Conservation (phyloP, 2,113 vertebrate genomes). For the Microtus ochrogaster region DNA sequence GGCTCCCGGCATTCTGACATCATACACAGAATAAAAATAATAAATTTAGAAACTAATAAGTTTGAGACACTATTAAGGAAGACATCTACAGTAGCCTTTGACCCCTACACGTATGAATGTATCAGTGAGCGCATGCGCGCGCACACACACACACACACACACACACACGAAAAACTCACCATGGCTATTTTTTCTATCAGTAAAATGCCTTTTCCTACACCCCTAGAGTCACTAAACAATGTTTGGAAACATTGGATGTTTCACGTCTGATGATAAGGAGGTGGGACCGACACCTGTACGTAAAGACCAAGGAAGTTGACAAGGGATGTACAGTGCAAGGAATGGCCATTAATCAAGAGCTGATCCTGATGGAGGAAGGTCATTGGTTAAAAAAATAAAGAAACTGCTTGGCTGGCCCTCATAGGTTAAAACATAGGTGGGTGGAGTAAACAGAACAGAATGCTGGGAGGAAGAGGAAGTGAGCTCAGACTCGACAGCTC, state of each 20-base stretch:
- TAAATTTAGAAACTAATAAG: background rate
- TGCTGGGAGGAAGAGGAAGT: no score
- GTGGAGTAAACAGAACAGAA: no score
- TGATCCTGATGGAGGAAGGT: no score
- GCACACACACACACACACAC: no score
- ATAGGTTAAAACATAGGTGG: no score
- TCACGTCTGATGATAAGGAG: background rate
- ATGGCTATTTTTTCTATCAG: background rate
- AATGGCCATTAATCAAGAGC: background rate
- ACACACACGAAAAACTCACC: background rate
- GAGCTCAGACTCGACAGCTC: no score
- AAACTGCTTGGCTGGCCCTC: no score
- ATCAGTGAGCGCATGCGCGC: fast-evolving
- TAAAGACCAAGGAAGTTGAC: background rate
- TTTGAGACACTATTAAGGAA: background rate
- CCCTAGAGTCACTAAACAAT: background rate
- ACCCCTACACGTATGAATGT: background rate
- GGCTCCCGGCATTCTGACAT: no score
- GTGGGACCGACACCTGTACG: background rate
- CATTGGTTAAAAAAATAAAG: no score
- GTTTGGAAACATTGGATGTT: background rate
- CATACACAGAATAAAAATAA: background rate
- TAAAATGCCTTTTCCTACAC: background rate
- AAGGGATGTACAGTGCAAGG: background rate
- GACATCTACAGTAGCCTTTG: background rate